A percentile compares a stretch with the other conserved stretches of the same genome.
These are phyloP conservation scores for Enteromius argenteus DNA, from an alignment of 2,797 vertebrate species.

Conservation along the genomic window DNA sequence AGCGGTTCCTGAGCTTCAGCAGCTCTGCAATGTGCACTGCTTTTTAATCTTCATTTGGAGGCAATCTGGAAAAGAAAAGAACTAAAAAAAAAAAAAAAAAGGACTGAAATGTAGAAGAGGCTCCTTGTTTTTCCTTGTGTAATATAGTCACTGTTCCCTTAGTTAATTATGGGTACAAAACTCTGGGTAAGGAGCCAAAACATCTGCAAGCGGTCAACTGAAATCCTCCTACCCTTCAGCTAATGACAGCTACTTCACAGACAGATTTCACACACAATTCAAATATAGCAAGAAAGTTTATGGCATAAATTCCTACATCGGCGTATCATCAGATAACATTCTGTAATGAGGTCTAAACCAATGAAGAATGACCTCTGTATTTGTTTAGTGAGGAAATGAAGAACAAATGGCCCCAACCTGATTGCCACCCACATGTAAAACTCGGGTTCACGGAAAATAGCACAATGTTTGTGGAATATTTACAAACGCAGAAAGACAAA, in stretches of 20 bases:
- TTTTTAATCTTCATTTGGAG: slow-evolving; percentile 57
- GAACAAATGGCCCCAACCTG: slow-evolving; percentile 43
- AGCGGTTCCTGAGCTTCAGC: not conserved
- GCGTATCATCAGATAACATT: slow-evolving; percentile 31
- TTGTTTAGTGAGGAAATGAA: slow-evolving; percentile 49
- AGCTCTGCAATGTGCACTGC: not conserved
- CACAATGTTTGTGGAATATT: slow-evolving; percentile 44
- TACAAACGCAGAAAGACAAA: slow-evolving; percentile 26
- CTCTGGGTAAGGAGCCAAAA: slow-evolving; percentile 51
- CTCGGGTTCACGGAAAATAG: slow-evolving; percentile 63
- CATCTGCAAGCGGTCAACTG: slow-evolving; percentile 71
- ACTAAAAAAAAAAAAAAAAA: not conserved
- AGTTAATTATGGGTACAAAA: slow-evolving; percentile 58
- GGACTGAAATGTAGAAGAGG: slow-evolving; percentile 16
- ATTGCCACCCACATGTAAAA: slow-evolving; percentile 68
- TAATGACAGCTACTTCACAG: slow-evolving; percentile 12
- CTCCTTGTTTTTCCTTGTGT: slow-evolving; percentile 60
- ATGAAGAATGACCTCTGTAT: slow-evolving; percentile 30
- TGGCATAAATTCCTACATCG: slow-evolving; percentile 25
- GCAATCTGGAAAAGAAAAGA: slow-evolving; percentile 10
- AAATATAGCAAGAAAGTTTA: slow-evolving; percentile 27
- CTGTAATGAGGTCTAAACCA: slow-evolving; percentile 31
- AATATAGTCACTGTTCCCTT: slow-evolving; percentile 60
- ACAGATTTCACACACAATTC: slow-evolving; percentile 38
- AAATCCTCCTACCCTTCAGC: slow-evolving; percentile 33